Evolutionary conservation across 2,113 vertebrate genomes (phyloP).

Genomic region (Leucosticte australis): DNA sequence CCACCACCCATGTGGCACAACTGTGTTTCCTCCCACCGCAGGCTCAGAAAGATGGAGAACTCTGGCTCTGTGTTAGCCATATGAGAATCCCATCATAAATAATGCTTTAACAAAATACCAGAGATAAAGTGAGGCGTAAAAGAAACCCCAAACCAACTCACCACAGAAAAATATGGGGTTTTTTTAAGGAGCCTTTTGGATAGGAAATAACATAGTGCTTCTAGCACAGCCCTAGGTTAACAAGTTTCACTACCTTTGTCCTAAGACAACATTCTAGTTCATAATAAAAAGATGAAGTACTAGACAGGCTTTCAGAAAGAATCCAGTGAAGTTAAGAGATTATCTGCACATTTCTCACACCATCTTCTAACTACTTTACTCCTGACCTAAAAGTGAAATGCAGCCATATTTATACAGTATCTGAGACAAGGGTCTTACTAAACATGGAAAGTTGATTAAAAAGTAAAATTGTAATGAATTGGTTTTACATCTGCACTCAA

Average conservation of each 20-base stretch:
- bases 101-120: background rate
- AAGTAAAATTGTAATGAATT: background rate
- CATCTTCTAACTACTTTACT: background rate
- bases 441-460: background rate
- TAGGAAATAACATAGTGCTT: background rate
- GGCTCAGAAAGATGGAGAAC: background rate
- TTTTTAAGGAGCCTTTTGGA: background rate
- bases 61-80: background rate
- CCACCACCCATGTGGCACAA: background rate
- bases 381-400: background rate
- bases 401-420: background rate
- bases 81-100: background rate
- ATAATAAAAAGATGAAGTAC: background rate
- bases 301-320: background rate
- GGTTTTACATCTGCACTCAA: background rate
- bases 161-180: background rate
- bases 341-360: background rate
- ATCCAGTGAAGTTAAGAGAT: background rate
- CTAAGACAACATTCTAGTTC: background rate
- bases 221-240: background rate
- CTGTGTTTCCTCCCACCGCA: background rate
- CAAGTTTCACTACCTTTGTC: background rate
- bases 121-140: background rate
- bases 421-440: background rate
- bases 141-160: background rate